Evolutionary conservation across 2,888 invertebrate genomes (phyloP), one percentile per base, ranked within the genome.

Genomic region (Brachylomia viminalis): DNA sequence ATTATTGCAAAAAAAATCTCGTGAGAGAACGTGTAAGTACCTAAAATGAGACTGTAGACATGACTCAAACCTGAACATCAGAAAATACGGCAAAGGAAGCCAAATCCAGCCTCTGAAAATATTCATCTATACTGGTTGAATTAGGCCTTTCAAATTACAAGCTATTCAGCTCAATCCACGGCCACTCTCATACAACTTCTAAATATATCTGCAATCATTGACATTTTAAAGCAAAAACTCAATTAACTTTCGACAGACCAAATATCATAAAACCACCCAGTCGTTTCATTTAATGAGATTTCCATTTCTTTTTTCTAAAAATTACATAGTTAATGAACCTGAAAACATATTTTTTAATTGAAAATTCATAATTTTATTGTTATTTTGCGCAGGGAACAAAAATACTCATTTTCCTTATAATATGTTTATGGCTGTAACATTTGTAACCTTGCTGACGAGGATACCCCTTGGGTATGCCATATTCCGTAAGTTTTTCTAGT

Each of bases 341-440:
- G 67, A 77, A 82, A 77, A 58, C 47, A 85, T 85, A 87, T 85
- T 91, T 85, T 27, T 49, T 54, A 38, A 72, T 77, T 59, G n/a
- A 52, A 91, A 92, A 92, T 91, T 90, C 85, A 5, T 56, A 11
- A 62, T 62, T 62, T 71, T 77, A 77, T 87, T 86, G 79, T 79
- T 83, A 80, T 84, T 81, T 74, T 82, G 86, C 87, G 74, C 66
- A 86, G 83, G 70, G 72, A 79, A 81, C 65, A 84, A 82, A 86
- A 80, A 82, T 88, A 82, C 84, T 84, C 69, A 86, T 74, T 83
- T 82, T 80, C 20, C 68, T 86, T 86, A 88, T 83, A 93, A 88
- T 86, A 95, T 95, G 95, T 90, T 90, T 80, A 88, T 89, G 83
- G 80, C 86, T 85, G 87, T 92, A 87, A 90, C 89, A 91, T 91